phyloP scores from a whole-genome alignment of 2,113 vertebrate genomes.

The Malaclemys terrapin region DNA sequence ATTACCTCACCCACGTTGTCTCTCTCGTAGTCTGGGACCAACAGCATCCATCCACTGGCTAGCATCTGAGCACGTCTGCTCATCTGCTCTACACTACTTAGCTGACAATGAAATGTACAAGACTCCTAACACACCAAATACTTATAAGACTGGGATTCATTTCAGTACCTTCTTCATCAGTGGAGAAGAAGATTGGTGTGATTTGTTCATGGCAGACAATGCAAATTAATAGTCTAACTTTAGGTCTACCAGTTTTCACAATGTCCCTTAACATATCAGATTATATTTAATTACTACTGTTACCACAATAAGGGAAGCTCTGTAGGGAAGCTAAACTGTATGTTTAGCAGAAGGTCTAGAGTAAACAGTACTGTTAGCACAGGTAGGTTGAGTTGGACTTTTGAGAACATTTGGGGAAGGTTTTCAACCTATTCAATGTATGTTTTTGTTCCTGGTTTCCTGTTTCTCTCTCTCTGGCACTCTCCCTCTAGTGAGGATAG shows the following conservation, averaged over 20 bases:
- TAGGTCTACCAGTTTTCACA: conserved; percentile 9
- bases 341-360: neutral
- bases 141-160: neutral
- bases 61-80: neutral
- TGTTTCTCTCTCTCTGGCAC: neutral
- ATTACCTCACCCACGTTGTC: neutral
- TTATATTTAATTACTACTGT: conserved; percentile 43
- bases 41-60: neutral
- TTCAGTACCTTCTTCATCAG: neutral
- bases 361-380: neutral
- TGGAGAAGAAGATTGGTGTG: neutral
- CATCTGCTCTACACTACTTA: neutral
- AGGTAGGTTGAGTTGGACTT: neutral
- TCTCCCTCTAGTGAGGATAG: neutral
- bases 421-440: rapidly evolving
- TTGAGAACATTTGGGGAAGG: neutral
- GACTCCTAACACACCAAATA: neutral
- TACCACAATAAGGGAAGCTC: neutral
- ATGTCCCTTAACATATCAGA: neutral
- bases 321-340: rapidly evolving
- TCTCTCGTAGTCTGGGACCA: neutral
- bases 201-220: conserved; percentile 27
- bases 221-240: conserved; percentile 20
- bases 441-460: neutral
- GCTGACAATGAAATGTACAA: neutral